These are phyloP conservation scores for Pocillopora grandis DNA, from an alignment of 92 coral and sea anemone species.

Conservation along the genomic window DNA sequence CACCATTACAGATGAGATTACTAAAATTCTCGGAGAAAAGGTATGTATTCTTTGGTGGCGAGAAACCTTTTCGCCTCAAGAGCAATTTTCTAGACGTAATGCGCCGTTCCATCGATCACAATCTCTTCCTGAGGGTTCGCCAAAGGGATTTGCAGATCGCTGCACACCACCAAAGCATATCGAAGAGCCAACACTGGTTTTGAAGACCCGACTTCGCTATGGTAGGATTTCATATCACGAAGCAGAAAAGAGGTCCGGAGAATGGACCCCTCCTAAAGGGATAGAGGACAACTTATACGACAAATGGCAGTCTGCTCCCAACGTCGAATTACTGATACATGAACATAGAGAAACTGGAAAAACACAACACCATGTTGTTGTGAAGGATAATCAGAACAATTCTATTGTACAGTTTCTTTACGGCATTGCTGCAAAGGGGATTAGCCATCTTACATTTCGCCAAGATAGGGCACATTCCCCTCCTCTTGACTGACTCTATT, in stretches of 20 bases:
- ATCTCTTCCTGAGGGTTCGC: not conserved
- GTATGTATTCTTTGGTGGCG: not conserved
- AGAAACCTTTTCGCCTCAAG: not conserved
- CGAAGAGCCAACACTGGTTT: not conserved
- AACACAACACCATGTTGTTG: too few relatives aligned
- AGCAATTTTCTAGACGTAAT: too few relatives aligned
- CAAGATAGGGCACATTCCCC: too few relatives aligned
- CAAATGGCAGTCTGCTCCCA: not conserved
- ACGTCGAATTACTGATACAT: slow-evolving; percentile 9
- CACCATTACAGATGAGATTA: not conserved
- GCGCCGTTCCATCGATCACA: not conserved
- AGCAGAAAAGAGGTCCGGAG: not conserved
- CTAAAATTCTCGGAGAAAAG: not conserved
- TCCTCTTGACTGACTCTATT: too few relatives aligned
- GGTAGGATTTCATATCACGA: slow-evolving; percentile 14
- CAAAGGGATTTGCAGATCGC: too few relatives aligned
- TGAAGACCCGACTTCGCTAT: not conserved
- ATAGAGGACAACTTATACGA: not conserved
- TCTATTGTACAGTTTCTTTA: too few relatives aligned
- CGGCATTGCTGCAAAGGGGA: too few relatives aligned
- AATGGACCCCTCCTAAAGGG: not conserved
- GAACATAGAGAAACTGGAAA: not conserved
- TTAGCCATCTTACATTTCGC: too few relatives aligned
- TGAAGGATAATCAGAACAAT: too few relatives aligned
- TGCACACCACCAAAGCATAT: too few relatives aligned